These are phyloP conservation scores for Parauchenoglanis punctatus DNA, from an alignment of 2,797 vertebrate genomes.

Conservation along the genomic window DNA sequence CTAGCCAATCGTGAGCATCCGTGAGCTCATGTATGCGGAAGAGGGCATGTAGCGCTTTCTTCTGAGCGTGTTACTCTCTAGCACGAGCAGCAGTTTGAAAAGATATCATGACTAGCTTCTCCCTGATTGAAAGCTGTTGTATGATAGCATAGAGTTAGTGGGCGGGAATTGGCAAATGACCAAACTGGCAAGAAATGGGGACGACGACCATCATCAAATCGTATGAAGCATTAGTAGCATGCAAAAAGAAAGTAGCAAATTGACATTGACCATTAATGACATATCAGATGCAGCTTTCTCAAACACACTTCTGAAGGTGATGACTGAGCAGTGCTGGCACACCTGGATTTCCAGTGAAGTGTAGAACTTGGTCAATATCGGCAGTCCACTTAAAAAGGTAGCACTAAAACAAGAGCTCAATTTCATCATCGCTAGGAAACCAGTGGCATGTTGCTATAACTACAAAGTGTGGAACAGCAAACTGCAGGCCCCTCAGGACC, in stretches of 20 bases:
- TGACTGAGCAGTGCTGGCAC: background rate
- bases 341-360: background rate
- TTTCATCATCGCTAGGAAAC: constrained; percentile 22
- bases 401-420: constrained; percentile 22
- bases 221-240: too few species aligned
- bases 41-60: background rate
- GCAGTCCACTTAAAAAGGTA: constrained; percentile 15
- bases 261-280: background rate
- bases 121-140: background rate
- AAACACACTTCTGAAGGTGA: background rate
- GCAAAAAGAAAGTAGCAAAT: background rate
- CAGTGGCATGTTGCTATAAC: constrained; percentile 43
- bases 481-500: constrained; percentile 19
- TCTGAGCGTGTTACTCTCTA: background rate
- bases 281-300: background rate
- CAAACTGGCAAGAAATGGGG: background rate
- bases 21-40: background rate
- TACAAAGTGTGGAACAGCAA: constrained; percentile 31
- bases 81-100: too few species aligned
- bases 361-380: background rate
- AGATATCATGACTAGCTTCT: background rate
- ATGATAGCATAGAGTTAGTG: background rate
- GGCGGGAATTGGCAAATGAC: background rate
- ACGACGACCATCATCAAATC: too few species aligned
- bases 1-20: background rate